Conservation (phyloP, 2,797 vertebrate genomes). For the Oreochromis mossambicus region DNA sequence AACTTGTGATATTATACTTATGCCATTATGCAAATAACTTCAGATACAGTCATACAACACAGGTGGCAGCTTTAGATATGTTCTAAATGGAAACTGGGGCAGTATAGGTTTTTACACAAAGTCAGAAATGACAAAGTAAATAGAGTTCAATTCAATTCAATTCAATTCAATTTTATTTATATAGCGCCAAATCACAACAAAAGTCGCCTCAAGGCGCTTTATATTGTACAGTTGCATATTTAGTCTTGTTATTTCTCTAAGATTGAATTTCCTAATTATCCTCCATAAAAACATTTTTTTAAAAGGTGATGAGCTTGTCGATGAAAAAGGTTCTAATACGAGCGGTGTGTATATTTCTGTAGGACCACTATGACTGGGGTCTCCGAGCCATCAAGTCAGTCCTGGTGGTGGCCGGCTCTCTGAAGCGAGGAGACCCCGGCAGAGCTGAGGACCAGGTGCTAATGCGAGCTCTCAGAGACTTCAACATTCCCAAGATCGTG, state of each 20-base stretch:
- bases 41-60: not conserved
- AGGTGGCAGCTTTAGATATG: not conserved
- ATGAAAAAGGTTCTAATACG: not conserved
- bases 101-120: fast-evolving
- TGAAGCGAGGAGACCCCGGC: constrained; percentile 87
- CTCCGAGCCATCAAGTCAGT: constrained; percentile 95
- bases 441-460: constrained; percentile 92
- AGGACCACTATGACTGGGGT: constrained; percentile 95
- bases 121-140: not conserved
- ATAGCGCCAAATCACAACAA: no score
- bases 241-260: not conserved
- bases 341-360: not conserved
- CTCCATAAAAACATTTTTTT: not conserved
- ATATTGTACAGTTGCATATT: no score
- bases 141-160: no score
- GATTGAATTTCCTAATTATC: not conserved
- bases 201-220: no score
- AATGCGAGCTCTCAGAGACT: constrained; percentile 93
- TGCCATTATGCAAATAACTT: not conserved
- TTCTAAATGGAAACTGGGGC: not conserved
- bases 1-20: not conserved
- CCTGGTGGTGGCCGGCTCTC: constrained; percentile 90
- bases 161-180: no score
- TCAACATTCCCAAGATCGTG: constrained; percentile 93
- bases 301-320: not conserved